Evolutionary conservation across 1,140 invertebrate species (phyloP).

Genomic region (Probaryconus sp.): DNA sequence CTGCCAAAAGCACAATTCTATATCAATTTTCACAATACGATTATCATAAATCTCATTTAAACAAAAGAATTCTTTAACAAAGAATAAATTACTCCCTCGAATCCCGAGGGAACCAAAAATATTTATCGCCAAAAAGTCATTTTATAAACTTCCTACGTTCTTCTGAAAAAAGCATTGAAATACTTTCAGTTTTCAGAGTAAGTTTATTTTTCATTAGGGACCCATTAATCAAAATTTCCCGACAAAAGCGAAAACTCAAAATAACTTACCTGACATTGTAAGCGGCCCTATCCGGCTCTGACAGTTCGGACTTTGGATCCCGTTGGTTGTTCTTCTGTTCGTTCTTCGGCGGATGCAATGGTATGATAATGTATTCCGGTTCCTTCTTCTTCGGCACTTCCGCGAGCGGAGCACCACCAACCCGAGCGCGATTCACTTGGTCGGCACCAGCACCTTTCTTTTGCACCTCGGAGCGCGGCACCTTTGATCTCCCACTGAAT

Average conservation of each 20-base stretch:
- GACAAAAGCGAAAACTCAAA: not conserved
- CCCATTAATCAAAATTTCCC: too few relatives aligned
- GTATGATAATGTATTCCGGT: slow-evolving; percentile 77
- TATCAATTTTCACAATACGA: too few relatives aligned
- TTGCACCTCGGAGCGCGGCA: slow-evolving; percentile 71
- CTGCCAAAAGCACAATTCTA: too few relatives aligned
- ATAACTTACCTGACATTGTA: slow-evolving; percentile 68
- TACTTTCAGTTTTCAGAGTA: too few relatives aligned
- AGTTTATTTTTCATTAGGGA: too few relatives aligned
- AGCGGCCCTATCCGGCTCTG: slow-evolving; percentile 63
- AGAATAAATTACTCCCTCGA: too few relatives aligned
- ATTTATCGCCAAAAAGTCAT: too few relatives aligned
- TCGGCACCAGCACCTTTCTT: slow-evolving; percentile 60
- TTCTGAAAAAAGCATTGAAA: too few relatives aligned
- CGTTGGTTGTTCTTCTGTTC: slow-evolving; percentile 59
- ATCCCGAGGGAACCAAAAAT: too few relatives aligned
- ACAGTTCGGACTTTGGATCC: slow-evolving; percentile 35
- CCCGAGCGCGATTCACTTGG: slow-evolving; percentile 21
- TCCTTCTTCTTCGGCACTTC: slow-evolving; percentile 66
- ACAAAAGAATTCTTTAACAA: too few relatives aligned
- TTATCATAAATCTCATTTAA: too few relatives aligned
- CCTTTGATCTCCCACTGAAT: slow-evolving; percentile 76
- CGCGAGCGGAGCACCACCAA: slow-evolving; percentile 37
- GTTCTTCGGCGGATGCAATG: slow-evolving; percentile 74
- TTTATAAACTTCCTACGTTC: too few relatives aligned